phyloP scores from a whole-genome alignment of 2,797 vertebrate species.

The Alosa sapidissima region DNA sequence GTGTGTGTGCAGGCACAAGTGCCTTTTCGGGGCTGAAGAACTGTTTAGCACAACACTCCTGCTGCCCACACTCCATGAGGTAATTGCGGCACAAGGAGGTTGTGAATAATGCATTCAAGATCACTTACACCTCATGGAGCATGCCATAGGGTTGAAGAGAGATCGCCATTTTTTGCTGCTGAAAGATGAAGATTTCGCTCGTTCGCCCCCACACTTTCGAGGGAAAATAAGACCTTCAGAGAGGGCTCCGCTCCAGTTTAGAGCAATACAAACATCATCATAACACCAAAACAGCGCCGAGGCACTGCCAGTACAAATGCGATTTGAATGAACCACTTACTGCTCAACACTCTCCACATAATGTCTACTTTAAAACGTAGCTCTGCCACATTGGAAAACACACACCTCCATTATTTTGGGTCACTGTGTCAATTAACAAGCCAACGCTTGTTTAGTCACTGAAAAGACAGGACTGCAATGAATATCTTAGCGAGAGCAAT shows the following conservation, averaged over 20 bases:
- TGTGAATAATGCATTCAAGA: constrained; percentile 80
- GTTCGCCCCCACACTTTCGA: constrained; percentile 58
- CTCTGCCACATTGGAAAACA: not conserved
- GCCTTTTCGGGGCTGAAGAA: constrained; percentile 59
- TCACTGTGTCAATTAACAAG: constrained; percentile 5
- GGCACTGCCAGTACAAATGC: not conserved
- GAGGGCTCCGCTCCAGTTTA: constrained; percentile 59
- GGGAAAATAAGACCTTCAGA: constrained; percentile 63
- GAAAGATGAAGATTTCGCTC: constrained; percentile 60
- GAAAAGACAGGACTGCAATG: not conserved
- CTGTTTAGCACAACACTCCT: constrained; percentile 72
- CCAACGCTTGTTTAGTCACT: not conserved
- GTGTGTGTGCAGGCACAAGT: constrained; percentile 53
- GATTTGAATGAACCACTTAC: not conserved
- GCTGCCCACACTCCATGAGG: constrained; percentile 64
- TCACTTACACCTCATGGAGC: constrained; percentile 77
- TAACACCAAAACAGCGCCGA: constrained; percentile 52
- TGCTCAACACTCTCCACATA: not conserved
- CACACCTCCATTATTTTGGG: not conserved
- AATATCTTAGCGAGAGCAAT: not conserved
- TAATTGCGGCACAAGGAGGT: constrained; percentile 75
- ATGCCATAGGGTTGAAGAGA: constrained; percentile 61
- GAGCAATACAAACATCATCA: constrained; percentile 52
- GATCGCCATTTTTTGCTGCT: constrained; percentile 56
- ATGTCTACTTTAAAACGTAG: not conserved